These are phyloP conservation scores for Leptocoma aspasia DNA, from an alignment of 2,113 vertebrate genomes.

Conservation along the genomic window DNA sequence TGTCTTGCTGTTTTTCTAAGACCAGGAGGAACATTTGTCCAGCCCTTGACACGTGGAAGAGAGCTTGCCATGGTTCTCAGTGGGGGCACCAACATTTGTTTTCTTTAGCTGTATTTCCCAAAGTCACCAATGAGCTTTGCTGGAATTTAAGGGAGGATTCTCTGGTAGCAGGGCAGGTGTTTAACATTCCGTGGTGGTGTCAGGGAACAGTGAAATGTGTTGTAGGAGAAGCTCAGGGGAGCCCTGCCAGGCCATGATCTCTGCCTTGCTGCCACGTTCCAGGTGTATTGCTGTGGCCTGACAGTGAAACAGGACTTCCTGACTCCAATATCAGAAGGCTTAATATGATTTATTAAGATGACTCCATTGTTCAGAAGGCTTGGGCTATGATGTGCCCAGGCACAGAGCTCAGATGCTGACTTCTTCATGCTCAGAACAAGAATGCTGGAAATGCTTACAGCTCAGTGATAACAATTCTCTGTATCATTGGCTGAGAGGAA, in stretches of 20 bases:
- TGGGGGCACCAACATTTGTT: not conserved
- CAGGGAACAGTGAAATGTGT: fast-evolving
- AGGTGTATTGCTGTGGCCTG: too few species aligned
- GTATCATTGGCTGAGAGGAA: too few species aligned
- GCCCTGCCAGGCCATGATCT: not conserved
- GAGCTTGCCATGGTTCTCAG: not conserved
- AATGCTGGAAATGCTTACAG: too few species aligned
- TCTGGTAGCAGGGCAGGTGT: not conserved
- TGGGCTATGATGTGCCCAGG: too few species aligned
- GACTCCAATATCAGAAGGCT: too few species aligned
- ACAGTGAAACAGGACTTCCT: too few species aligned
- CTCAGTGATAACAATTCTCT: too few species aligned
- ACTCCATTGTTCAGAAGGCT: too few species aligned
- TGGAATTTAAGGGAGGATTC: not conserved
- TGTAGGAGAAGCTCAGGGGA: not conserved
- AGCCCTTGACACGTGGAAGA: fast-evolving
- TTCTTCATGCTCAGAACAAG: too few species aligned
- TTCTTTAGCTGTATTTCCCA: fast-evolving
- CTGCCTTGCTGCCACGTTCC: not conserved
- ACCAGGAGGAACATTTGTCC: not conserved
- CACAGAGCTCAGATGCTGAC: too few species aligned
- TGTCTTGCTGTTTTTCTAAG: not conserved
- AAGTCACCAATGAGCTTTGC: not conserved
- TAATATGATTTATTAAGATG: too few species aligned
- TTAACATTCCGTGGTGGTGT: fast-evolving